These are phyloP conservation scores for Solen grandis DNA, from an alignment of 1,140 invertebrate genomes.

Conservation along the genomic window DNA sequence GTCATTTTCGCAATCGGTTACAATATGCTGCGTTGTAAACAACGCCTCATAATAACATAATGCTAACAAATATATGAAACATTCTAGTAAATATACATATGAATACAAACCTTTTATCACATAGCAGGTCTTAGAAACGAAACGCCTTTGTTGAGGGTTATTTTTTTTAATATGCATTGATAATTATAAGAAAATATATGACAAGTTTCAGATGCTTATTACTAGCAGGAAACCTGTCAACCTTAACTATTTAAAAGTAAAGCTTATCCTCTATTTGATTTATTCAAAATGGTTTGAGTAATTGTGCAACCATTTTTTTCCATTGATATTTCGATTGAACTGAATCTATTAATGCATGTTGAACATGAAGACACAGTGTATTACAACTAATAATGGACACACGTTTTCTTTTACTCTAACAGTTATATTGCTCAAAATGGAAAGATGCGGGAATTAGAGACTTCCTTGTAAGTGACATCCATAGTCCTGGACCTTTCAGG, in stretches of 20 bases:
- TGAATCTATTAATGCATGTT: neutral
- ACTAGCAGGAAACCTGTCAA: too few relatives aligned
- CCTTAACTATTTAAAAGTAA: neutral
- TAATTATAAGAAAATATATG: too few relatives aligned
- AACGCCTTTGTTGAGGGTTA: too few relatives aligned
- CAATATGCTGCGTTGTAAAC: too few relatives aligned
- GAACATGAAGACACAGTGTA: neutral
- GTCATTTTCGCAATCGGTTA: too few relatives aligned
- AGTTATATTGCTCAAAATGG: constrained; percentile 74
- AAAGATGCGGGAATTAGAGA: constrained; percentile 62
- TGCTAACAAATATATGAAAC: too few relatives aligned
- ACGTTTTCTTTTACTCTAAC: constrained; percentile 29
- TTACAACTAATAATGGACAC: neutral
- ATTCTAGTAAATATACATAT: too few relatives aligned
- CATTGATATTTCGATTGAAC: neutral
- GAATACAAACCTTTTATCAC: too few relatives aligned
- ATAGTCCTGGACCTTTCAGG: constrained; percentile 69
- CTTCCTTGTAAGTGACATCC: constrained; percentile 65
- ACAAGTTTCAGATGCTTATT: too few relatives aligned
- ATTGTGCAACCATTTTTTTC: neutral
- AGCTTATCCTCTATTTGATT: neutral
- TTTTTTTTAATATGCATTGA: too few relatives aligned
- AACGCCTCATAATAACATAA: too few relatives aligned
- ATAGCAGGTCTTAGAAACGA: too few relatives aligned
- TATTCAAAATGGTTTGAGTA: neutral